A percentile compares a stretch with the other conserved stretches of the same genome.
phyloP scores from a whole-genome alignment of 2,888 invertebrate species.

The Adineta ricciae region DNA sequence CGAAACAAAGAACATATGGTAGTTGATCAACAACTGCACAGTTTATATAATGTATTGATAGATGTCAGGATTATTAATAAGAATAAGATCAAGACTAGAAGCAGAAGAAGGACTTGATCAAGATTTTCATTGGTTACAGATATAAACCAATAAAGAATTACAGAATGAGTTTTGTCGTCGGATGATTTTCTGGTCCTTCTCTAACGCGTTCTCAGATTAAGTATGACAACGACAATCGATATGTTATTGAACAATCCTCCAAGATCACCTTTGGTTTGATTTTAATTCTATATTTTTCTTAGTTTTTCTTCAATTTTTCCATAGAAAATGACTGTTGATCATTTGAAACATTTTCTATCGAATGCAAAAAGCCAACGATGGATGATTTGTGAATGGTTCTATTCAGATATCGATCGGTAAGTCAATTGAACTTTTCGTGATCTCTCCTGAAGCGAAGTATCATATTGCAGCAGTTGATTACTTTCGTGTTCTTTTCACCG shows the following conservation, averaged over 20 bases:
- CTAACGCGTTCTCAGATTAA: background rate
- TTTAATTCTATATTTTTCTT: background rate
- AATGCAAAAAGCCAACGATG: constrained; percentile 85
- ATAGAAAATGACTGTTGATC: background rate
- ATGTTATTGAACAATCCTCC: background rate
- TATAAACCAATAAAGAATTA: background rate
- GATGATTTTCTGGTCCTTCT: background rate
- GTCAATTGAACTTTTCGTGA: constrained; percentile 90
- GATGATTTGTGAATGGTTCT: constrained; percentile 99
- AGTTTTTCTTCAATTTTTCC: background rate
- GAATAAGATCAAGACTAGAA: too few relatives aligned
- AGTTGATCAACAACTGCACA: too few relatives aligned
- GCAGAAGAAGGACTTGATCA: background rate
- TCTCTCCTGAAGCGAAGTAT: constrained; percentile 47
- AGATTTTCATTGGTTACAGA: background rate
- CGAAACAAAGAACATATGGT: too few relatives aligned
- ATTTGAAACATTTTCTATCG: constrained; percentile 26
- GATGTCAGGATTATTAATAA: too few relatives aligned
- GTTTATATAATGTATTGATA: too few relatives aligned
- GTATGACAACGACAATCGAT: background rate
- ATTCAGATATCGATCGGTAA: constrained; percentile 83
- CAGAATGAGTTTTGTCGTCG: background rate
- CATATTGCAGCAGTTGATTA: too few relatives aligned
- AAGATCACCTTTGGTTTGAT: background rate
- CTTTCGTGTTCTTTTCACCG: too few relatives aligned